A percentile compares a stretch with the other conserved stretches of the same genome.
phyloP scores from a whole-genome alignment of 1,140 invertebrate species.

The Whitmania pigra region DNA sequence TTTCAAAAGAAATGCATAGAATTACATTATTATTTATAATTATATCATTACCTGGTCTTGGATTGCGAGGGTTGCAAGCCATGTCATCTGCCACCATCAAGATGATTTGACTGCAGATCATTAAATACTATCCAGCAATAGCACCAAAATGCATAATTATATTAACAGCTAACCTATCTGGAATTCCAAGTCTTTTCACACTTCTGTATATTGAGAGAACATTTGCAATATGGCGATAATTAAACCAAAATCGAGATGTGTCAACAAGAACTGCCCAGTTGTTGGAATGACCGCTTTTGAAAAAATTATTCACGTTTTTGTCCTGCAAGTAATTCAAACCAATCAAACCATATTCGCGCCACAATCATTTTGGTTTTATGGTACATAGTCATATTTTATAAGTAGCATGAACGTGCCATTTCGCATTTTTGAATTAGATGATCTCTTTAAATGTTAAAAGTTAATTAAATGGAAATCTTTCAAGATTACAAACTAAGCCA shows the following conservation, averaged over 20 bases:
- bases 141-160: not conserved
- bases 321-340: no score
- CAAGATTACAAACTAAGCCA: no score
- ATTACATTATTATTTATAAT: not conserved
- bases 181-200: conserved; percentile 91
- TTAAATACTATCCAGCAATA: conserved; percentile 19
- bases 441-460: no score
- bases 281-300: conserved; percentile 64
- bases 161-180: conserved; percentile 54
- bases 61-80: conserved; percentile 96
- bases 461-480: no score
- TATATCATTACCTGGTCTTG: conserved; percentile 58
- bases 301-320: conserved; percentile 33
- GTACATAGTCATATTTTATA: no score
- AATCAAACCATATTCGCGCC: no score
- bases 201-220: conserved; percentile 94
- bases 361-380: no score
- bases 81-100: conserved; percentile 98
- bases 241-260: conserved; percentile 97
- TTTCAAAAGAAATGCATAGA: conserved; percentile 15
- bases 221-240: conserved; percentile 97
- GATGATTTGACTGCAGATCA: conserved; percentile 59
- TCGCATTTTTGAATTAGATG: no score
- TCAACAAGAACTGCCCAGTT: conserved; percentile 99
- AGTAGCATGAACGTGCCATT: no score